Evolutionary conservation across 2,888 invertebrate species (phyloP), one percentile per base, ranked within the genome.

Genomic region (Aleiodes testaceus): DNA sequence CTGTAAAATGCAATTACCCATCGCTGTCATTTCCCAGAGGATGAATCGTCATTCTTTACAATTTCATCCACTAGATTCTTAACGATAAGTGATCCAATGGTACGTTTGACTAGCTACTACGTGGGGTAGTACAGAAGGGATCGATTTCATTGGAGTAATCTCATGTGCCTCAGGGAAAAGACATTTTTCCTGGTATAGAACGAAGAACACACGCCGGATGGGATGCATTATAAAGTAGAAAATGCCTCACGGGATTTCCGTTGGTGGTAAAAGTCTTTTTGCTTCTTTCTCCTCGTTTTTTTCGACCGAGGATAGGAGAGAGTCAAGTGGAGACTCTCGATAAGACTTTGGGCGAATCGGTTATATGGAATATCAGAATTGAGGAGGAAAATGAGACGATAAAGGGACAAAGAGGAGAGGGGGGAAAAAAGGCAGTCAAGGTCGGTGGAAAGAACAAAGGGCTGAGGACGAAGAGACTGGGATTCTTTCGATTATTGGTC

Each of bases 141-240:
- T 75, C 75, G 73, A 73, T 75, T 59, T 59, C 36, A 26, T 75
- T 70, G 65, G 68, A 61, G 75, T 73, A 73, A 75, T 75, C 73
- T 75, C 69, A 64, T 70, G 50, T 72, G 69, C 68, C 66, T 70
- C 65, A 63, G 64, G 53, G 69, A 47, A 63, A 72, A 55, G 44
- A 67, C 65, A 36, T 36, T 36, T 49, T 45, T 68, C 63, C 55
- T 63, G 16, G 69, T 66, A 47, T 52, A 53, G 44, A 65, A 47
- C 36, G 49, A 59, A 68, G 67, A 68, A 55, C 72, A 72, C 64
- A 72, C 73, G 65, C 72, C 69, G 75, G 78, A 76, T 76, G 69
- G 75, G 77, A 70, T 75, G 81, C 82, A 81, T 81, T 82, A 81
- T 82, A 79, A 79, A 79, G 79, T 74, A 77, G 77, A 81, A 59